phyloP scores from a whole-genome alignment of 2,888 invertebrate species.

The Habroteleia sp. region DNA sequence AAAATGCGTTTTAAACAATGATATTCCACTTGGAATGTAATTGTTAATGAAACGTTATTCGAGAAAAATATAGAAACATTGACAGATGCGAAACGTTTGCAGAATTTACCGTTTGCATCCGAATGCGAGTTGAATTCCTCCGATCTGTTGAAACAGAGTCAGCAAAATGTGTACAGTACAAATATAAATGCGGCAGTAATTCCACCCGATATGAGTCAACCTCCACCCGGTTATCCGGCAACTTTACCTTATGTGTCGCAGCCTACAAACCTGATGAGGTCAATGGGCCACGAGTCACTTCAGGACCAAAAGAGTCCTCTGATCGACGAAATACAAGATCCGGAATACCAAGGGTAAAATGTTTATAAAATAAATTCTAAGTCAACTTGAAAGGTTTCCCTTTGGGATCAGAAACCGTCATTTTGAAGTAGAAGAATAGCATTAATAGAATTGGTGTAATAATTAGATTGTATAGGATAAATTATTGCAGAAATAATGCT shows the following conservation, averaged over 20 bases:
- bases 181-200: conserved; percentile 72
- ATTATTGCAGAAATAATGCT: conserved; percentile 60
- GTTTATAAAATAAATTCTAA: no score
- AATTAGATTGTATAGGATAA: no score
- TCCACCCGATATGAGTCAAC: conserved; percentile 82
- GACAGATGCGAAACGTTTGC: conserved; percentile 66
- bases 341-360: conserved; percentile 73
- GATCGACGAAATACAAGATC: conserved; percentile 76
- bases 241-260: conserved; percentile 77
- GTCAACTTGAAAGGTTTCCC: no score
- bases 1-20: no score
- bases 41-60: no score
- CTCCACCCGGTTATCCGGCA: conserved; percentile 83
- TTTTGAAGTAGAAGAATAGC: no score
- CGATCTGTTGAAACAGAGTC: conserved; percentile 76
- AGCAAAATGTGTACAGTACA: conserved; percentile 69
- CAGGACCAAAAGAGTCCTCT: conserved; percentile 76
- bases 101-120: conserved; percentile 85
- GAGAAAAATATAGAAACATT: conserved; percentile 30
- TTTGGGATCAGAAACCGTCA: no score
- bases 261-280: conserved; percentile 73
- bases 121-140: conserved; percentile 85
- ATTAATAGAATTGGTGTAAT: no score
- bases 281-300: conserved; percentile 70
- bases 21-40: no score